A percentile compares a stretch with the other conserved stretches of the same genome.
Evolutionary conservation across 2,888 invertebrate species (phyloP).

Genomic region (Prosapia bicincta): DNA sequence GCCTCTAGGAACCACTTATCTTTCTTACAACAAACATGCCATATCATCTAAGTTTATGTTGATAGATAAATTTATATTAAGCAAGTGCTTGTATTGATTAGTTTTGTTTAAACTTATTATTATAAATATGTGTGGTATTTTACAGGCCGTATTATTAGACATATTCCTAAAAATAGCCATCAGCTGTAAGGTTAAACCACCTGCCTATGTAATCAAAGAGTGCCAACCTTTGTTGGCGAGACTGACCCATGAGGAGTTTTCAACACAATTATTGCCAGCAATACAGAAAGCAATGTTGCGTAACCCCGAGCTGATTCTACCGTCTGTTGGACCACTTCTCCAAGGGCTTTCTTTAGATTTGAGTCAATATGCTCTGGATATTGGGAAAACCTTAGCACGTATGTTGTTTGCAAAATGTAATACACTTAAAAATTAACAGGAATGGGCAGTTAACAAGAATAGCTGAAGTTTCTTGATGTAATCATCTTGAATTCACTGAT

Average conservation of each 20-base stretch:
- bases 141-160: constrained; percentile 62
- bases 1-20: too few relatives aligned
- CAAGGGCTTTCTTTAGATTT: constrained; percentile 68
- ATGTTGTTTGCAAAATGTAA: constrained; percentile 42
- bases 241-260: constrained; percentile 65
- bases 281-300: constrained; percentile 88
- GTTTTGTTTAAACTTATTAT: too few relatives aligned
- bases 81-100: too few relatives aligned
- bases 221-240: constrained; percentile 63
- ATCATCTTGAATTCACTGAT: too few relatives aligned
- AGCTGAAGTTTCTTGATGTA: too few relatives aligned
- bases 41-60: too few relatives aligned
- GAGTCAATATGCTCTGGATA: constrained; percentile 70
- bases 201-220: constrained; percentile 61
- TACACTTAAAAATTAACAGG: too few relatives aligned
- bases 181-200: constrained; percentile 72
- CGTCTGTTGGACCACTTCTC: constrained; percentile 74
- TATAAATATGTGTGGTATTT: constrained; percentile 32
- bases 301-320: constrained; percentile 87
- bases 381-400: constrained; percentile 81
- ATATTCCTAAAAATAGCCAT: constrained; percentile 73
- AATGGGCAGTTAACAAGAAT: too few relatives aligned
- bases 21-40: too few relatives aligned
- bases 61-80: too few relatives aligned
- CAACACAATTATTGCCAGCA: constrained; percentile 71